Base-by-base conservation (phyloP, 2,888 invertebrate species). In the Venustoraphidia nigricollis region DNA sequence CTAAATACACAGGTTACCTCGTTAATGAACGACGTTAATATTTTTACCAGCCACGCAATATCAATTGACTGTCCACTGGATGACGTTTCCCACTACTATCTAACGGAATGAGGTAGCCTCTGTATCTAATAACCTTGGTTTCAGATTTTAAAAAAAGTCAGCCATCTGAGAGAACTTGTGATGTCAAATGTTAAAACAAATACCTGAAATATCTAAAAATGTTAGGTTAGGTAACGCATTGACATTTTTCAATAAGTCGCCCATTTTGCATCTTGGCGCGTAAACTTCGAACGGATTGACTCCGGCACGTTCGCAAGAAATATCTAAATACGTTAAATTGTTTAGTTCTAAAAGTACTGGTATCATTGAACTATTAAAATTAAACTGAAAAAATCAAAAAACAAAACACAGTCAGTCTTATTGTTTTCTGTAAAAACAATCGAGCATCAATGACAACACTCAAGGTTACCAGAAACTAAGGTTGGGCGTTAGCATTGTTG, bases 141-240 rank as follows among this genome's bases (percentile, higher is more conserved):
- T n/a, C n/a, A n/a, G n/a, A n/a, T 2, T 4, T 17, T 17, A 27
- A 27, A 27, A 27, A 17, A 27, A 27, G 6, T 27, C 27, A 1
- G 6, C 27, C 27, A 27, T 27, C 27, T 27, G 27, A 6, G 27
- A 27, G 27, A 27, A 27, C 27, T 27, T 27, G 27, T 6, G 6
- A 27, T 5, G 3, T 27, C 1, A 27, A 6, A 6, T 27, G 6
- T 27, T 27, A 27, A 27, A 27, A 6, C 27, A 27, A 27, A 51
- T 57, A 67, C 77, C 76, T 47, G 81, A 81, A 48, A 83, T 69
- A 64, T 83, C 83, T 51, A 83, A 61, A 34, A 74, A 76, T 34
- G 66, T 63, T 41, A 83, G 63, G 55, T 73, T 63, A 40, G 77
- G 75, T 57, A 80, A 68, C 50, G 66, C 65, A 50, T 67, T 58